Evolutionary conservation across 2,113 vertebrate genomes (phyloP).

Genomic region (Gyps fulvus): DNA sequence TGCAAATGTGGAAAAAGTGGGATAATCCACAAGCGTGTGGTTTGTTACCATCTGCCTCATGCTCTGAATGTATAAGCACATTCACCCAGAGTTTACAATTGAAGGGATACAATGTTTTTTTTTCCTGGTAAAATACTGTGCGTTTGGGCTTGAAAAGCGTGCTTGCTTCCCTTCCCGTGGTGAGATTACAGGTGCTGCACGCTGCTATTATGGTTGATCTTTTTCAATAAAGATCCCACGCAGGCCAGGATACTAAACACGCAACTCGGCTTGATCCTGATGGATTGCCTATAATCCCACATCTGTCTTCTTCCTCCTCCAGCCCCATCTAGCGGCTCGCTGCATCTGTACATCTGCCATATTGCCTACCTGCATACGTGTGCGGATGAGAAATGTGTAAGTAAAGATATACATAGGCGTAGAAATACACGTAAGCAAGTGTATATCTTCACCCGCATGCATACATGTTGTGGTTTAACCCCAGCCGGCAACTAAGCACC

Average conservation of each 20-base stretch:
- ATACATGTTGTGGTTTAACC: too few species aligned
- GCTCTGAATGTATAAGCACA: conserved; percentile 29
- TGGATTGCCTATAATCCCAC: neutral
- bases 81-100: conserved; percentile 45
- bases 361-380: fast-evolving
- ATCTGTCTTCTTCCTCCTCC: neutral
- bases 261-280: neutral
- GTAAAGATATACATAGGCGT: fast-evolving
- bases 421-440: neutral
- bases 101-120: conserved; percentile 1
- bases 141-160: conserved; percentile 28
- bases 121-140: conserved; percentile 10
- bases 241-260: neutral
- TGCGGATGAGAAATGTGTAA: neutral
- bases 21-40: conserved; percentile 75
- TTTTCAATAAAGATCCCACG: conserved; percentile 11
- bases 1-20: conserved; percentile 75
- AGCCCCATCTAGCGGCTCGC: neutral
- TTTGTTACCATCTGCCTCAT: conserved; percentile 64
- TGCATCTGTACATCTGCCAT: neutral
- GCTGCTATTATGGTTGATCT: conserved; percentile 15
- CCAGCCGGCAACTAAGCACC: too few species aligned
- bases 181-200: conserved; percentile 6
- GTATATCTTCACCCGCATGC: fast-evolving
- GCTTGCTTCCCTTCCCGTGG: neutral